Evolutionary conservation across 2,888 invertebrate species (phyloP), one percentile per base, ranked within the genome.

Genomic region (Trilocha varians): DNA sequence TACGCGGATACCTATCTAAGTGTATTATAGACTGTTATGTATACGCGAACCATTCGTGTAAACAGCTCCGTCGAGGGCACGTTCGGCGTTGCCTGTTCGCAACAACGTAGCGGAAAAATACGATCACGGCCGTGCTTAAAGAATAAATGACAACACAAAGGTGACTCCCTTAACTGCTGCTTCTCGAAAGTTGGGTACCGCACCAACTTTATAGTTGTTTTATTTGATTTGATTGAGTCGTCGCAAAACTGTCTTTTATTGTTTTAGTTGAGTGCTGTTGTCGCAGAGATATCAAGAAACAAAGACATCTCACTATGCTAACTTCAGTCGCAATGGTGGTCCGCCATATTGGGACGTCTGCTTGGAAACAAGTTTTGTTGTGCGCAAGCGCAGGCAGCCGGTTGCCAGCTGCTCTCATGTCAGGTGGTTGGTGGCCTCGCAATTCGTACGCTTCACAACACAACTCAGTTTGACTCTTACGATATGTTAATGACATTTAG

Each of bases 391-490:
- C 70, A 70, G 65, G 69, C 73, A 70, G 70, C 76, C 78, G 79
- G 74, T 74, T 62, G 78, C 70, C 82, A 80, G 78, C 80, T 82
- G 80, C 67, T 70, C 62, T 70, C 63, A 62, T 67, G 78, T 83
- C 83, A 82, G 82, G 79, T 83, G 83, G 75, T 76, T 65, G 61
- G 76, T 67, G 74, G 71, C 75, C 74, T 75, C 70, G 73, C 61
- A 52, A 11, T 25, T 25, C 25, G 25, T 25, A 9, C n/a, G n/a
- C n/a, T n/a, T n/a, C n/a, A n/a, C n/a, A n/a, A n/a, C n/a, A n/a
- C n/a, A n/a, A 9, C 25, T 25, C 5, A 4, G 25, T 25, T 25
- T 25, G 11, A 25, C 6, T 25, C 25, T 25, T 25, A 25, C 11
- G 25, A 25, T 25, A 11, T 11, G 25, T 25, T 9, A 1, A 9